phyloP scores from a whole-genome alignment of 2,888 invertebrate species.

The Gisinianus flammeolus region DNA sequence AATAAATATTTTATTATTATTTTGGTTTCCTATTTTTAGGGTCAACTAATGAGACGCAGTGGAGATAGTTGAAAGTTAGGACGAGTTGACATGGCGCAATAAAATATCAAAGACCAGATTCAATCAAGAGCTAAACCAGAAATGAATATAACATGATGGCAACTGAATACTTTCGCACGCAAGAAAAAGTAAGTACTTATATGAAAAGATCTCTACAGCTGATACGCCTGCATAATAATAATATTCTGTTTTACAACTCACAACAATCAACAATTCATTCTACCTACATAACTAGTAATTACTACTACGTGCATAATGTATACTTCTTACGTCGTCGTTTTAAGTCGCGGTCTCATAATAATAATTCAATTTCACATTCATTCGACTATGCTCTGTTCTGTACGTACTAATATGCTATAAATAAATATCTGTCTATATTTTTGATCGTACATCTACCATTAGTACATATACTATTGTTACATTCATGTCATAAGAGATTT shows the following conservation, averaged over 20 bases:
- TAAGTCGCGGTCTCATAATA: no score
- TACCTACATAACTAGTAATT: background rate
- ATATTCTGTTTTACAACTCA: background rate
- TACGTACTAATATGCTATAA: background rate
- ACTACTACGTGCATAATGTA: background rate
- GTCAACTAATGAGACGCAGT: background rate
- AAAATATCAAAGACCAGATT: background rate
- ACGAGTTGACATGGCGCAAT: background rate
- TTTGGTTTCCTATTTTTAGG: no score
- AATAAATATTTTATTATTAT: no score
- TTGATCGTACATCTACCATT: background rate
- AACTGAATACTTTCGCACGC: constrained; percentile 2
- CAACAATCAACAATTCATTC: background rate
- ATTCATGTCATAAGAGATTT: background rate
- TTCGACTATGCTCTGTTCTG: background rate
- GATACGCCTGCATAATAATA: background rate
- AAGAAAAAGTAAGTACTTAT: background rate
- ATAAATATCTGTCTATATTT: background rate
- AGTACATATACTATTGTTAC: background rate
- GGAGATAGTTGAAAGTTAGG: background rate
- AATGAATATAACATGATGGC: background rate
- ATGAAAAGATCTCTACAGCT: background rate
- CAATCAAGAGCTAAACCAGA: constrained; percentile 9
- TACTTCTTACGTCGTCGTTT: background rate
- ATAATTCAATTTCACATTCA: background rate